phyloP scores from a whole-genome alignment of 2,888 invertebrate genomes.

The Drosophila maculinotata region DNA sequence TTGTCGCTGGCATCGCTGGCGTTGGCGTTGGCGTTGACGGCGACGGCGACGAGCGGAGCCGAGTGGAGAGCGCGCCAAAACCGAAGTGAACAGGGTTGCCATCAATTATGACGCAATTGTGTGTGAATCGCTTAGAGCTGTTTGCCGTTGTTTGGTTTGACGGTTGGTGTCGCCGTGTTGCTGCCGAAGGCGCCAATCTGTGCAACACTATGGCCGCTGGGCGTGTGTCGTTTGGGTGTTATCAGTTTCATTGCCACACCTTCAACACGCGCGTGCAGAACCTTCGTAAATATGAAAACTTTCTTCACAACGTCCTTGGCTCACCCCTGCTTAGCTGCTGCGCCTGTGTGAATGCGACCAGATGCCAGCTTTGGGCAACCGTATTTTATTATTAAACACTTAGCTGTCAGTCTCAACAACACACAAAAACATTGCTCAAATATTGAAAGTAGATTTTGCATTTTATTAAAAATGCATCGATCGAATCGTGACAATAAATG shows the following conservation, averaged over 20 bases:
- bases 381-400: conserved; percentile 26
- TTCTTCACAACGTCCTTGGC: conserved; percentile 20
- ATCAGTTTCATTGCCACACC: conserved; percentile 15
- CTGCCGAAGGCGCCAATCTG: conserved; percentile 18
- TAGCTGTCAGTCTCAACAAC: background rate
- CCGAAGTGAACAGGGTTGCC: conserved; percentile 51
- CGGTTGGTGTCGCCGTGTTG: conserved; percentile 1
- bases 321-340: background rate
- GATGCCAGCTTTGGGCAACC: conserved; percentile 32
- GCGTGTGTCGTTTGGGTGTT: conserved; percentile 13
- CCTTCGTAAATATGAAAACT: conserved; percentile 5
- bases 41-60: conserved; percentile 12
- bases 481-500: conserved; percentile 2
- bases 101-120: conserved; percentile 24
- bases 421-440: conserved; percentile 14
- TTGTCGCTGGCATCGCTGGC: conserved; percentile 38
- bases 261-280: background rate
- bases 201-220: conserved; percentile 24
- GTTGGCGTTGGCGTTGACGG: conserved; percentile 35
- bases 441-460: conserved; percentile 31
- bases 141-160: conserved; percentile 2
- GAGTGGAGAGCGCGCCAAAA: conserved; percentile 58
- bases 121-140: background rate
- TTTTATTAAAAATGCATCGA: conserved; percentile 34
- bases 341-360: conserved; percentile 42